These are phyloP conservation scores for Hofmannophila pseudospretella DNA, from an alignment of 2,888 invertebrate species.

Conservation along the genomic window DNA sequence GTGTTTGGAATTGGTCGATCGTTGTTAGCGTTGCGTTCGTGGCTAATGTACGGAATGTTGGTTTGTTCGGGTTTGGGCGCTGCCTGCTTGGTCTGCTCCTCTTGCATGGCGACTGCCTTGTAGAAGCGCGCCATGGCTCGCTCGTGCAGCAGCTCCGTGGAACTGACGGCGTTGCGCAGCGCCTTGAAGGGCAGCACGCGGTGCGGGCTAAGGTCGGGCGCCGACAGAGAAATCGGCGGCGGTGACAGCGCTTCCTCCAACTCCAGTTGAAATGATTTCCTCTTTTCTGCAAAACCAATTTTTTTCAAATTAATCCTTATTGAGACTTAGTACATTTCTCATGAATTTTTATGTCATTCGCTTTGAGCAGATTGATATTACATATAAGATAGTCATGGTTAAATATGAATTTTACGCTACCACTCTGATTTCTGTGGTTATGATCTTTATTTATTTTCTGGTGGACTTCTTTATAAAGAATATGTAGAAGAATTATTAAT, in stretches of 20 bases:
- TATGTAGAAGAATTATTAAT: too few relatives aligned
- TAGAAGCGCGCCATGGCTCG: slow-evolving; percentile 89
- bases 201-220: slow-evolving; percentile 84
- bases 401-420: background rate
- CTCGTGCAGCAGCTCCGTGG: slow-evolving; percentile 89
- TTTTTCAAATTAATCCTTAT: background rate
- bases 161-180: slow-evolving; percentile 86
- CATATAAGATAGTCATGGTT: background rate
- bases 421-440: too few relatives aligned
- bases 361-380: background rate
- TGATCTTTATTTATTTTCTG: too few relatives aligned
- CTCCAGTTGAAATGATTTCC: slow-evolving; percentile 80
- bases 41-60: slow-evolving; percentile 56
- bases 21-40: slow-evolving; percentile 22
- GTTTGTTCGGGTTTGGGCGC: slow-evolving; percentile 30
- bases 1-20: slow-evolving; percentile 22
- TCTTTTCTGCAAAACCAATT: slow-evolving; percentile 49
- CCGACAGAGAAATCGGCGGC: slow-evolving; percentile 88
- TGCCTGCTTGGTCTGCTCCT: slow-evolving; percentile 74
- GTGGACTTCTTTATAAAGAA: too few relatives aligned
- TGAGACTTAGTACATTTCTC: too few relatives aligned
- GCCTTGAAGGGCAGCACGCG: slow-evolving; percentile 74
- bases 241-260: slow-evolving; percentile 83
- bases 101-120: slow-evolving; percentile 85
- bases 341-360: too few relatives aligned